phyloP scores from a whole-genome alignment of 2,888 invertebrate species.

The Lasioglossum pauxillum region DNA sequence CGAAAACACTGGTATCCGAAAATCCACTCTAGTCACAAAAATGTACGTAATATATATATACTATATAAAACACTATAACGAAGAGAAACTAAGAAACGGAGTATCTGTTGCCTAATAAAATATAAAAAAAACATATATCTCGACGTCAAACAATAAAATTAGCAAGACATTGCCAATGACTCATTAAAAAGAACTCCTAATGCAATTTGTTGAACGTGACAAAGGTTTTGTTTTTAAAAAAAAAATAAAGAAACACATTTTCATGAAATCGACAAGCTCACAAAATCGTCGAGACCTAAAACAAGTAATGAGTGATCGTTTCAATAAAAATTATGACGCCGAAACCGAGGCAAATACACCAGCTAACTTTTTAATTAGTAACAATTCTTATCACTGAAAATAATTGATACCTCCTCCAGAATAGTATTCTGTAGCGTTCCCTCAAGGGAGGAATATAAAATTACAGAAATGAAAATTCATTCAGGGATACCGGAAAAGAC shows the following conservation, averaged over 20 bases:
- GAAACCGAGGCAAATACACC: slow-evolving; percentile 3
- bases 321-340: slow-evolving; percentile 17
- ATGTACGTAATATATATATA: slow-evolving; percentile 27
- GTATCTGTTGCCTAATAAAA: slow-evolving; percentile 49
- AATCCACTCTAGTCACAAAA: slow-evolving; percentile 46
- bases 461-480: slow-evolving; percentile 33
- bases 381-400: slow-evolving; percentile 26
- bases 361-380: slow-evolving; percentile 2
- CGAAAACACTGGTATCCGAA: slow-evolving; percentile 47
- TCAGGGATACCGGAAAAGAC: slow-evolving; percentile 9
- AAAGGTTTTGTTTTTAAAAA: slow-evolving; percentile 20
- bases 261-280: slow-evolving; percentile 25
- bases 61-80: slow-evolving; percentile 45
- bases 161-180: slow-evolving; percentile 22
- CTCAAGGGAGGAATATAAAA: slow-evolving; percentile 25
- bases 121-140: slow-evolving; percentile 43
- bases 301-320: slow-evolving; percentile 18
- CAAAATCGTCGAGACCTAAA: slow-evolving; percentile 9
- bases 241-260: slow-evolving; percentile 6
- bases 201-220: slow-evolving; percentile 25
- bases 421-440: slow-evolving; percentile 18
- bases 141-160: slow-evolving; percentile 49
- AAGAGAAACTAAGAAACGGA: slow-evolving; percentile 38
- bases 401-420: slow-evolving; percentile 23
- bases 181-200: slow-evolving; percentile 39